These are phyloP conservation scores for Drosophila ohnishii DNA, from an alignment of 1,140 invertebrate genomes.

Conservation along the genomic window DNA sequence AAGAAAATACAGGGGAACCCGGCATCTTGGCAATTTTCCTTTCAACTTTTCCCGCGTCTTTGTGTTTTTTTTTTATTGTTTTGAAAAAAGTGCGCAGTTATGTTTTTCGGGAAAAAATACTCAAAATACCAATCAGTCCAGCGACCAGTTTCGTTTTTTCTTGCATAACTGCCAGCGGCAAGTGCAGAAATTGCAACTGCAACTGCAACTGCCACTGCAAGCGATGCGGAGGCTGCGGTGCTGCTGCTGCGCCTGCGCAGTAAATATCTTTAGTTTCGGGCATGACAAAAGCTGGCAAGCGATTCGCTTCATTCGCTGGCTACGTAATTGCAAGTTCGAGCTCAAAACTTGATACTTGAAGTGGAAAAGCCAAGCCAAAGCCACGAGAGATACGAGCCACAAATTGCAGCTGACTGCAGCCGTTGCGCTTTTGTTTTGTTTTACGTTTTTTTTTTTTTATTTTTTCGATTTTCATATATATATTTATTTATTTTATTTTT, in stretches of 20 bases:
- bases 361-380: conserved; percentile 25
- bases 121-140: conserved; percentile 32
- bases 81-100: conserved; percentile 37
- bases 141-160: conserved; percentile 70
- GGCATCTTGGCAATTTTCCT: conserved; percentile 65
- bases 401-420: conserved; percentile 76
- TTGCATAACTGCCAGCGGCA: conserved; percentile 61
- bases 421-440: conserved; percentile 19
- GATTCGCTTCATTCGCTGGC: conserved; percentile 69
- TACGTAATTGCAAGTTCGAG: conserved; percentile 76
- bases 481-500: conserved; percentile 21
- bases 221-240: conserved; percentile 24
- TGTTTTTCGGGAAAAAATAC: conserved; percentile 48
- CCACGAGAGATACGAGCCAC: conserved; percentile 27
- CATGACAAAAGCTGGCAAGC: conserved; percentile 64
- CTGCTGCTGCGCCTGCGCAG: conserved; percentile 55
- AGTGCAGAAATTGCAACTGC: conserved; percentile 41
- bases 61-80: not conserved
- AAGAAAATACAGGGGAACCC: conserved; percentile 32
- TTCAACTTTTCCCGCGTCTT: conserved; percentile 69
- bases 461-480: conserved; percentile 5
- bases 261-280: conserved; percentile 69
- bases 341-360: conserved; percentile 61
- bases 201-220: conserved; percentile 52
- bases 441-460: not conserved